Evolutionary conservation across 2,888 invertebrate genomes (phyloP), one percentile per base, ranked within the genome.

Genomic region (Azorinus chamasolen): DNA sequence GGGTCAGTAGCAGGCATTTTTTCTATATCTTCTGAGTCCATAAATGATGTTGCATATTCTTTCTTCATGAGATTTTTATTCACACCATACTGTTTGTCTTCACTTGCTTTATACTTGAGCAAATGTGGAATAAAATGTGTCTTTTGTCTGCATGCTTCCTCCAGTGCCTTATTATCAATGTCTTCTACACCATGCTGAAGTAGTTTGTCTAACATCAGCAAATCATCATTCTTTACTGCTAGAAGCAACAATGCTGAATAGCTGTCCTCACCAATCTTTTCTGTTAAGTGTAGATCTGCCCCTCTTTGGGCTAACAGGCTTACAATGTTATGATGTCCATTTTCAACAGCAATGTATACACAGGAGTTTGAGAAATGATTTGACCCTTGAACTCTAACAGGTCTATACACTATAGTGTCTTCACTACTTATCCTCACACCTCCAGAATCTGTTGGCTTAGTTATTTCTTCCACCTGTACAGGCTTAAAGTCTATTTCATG

Each of bases 71-170:
- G 95, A 83, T 96, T 96, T 92, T 97, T 97, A 93, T 98, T 98
- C 55, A 99, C 96, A 93, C 97, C 97, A 93, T 96, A 96, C 89
- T 99, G 98, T 37, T 73, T 74, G 93, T 99, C 99, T 0, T 97
- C 95, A 45, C 90, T 85, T 5, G 95, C 95, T 93, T 97, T 96
- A 57, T 96, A 96, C 0, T 97, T 96, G n/a, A 99, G 94, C 25
- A 98, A 94, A 83, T 96, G 95, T 6, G 97, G 95, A n/a, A 90
- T 75, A 61, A 90, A 83, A 0, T 95, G 94, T 89, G 96, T 96
- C 25, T 78, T 65, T 1, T 59, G 48, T 18, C 64, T 64, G 16
- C 78, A 74, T n/a, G 97, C 96, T 79, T 97, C 96, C 58, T 69
- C 50, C 22, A 78, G 43, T 2, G 98, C 98, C 83, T 95, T 95